phyloP scores from a whole-genome alignment of 23 tunicate species.

The Diplosoma virens region DNA sequence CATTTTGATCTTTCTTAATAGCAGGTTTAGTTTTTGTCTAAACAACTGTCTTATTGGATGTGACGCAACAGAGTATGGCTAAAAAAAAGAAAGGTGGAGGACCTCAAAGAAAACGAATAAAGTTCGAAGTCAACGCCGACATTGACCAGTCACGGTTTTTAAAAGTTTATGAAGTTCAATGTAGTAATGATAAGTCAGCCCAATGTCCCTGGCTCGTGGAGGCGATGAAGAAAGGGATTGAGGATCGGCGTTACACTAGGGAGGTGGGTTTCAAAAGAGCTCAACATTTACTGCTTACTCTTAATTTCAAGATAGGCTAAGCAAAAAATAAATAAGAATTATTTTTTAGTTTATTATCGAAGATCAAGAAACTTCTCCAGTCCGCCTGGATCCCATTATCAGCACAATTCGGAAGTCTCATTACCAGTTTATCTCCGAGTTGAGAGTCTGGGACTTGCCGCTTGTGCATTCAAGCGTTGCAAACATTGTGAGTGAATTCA shows the following conservation, averaged over 20 bases:
- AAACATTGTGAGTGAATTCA: constrained; percentile 52
- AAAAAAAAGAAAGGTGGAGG: constrained; percentile 63
- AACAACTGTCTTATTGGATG: too few species aligned
- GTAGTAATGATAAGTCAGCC: constrained; percentile 33
- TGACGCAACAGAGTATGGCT: too few species aligned
- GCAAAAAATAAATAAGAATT: too few species aligned
- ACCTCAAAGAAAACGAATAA: constrained; percentile 51
- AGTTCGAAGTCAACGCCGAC: constrained; percentile 70
- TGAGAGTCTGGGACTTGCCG: constrained; percentile 67
- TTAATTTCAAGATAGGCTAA: neutral
- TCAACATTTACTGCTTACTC: neutral
- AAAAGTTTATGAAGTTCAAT: constrained; percentile 56
- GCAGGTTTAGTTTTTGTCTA: too few species aligned
- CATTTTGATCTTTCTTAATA: too few species aligned
- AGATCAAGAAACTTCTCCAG: constrained; percentile 15
- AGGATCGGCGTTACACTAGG: constrained; percentile 52
- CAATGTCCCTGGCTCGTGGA: constrained; percentile 64
- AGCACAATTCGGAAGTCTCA: constrained; percentile 53
- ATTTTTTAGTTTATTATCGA: constrained; percentile 59
- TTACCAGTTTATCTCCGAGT: constrained; percentile 45
- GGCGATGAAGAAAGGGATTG: constrained; percentile 76
- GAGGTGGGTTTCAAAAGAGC: too few species aligned
- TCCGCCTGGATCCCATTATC: constrained; percentile 43
- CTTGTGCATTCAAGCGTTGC: constrained; percentile 54
- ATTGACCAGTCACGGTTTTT: constrained; percentile 60